Base-by-base conservation (phyloP, 2,113 vertebrate species). In the Pteruthius melanotis region DNA sequence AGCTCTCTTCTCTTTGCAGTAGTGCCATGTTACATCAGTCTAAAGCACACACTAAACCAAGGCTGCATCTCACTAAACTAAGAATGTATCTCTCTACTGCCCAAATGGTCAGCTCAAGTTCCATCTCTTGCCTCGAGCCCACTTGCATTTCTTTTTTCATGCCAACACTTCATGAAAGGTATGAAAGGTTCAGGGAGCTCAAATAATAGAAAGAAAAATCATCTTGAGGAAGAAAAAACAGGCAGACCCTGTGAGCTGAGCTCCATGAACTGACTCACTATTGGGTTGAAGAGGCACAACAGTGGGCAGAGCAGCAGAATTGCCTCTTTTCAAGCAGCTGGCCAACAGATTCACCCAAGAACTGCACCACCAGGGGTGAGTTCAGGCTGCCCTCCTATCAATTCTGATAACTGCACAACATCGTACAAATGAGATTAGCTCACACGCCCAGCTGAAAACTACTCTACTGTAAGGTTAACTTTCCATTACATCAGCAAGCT, bases 51-150 rank as follows among this genome's bases (percentile, higher is more conserved):
- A 24, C 50, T 23, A 49, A 72, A 72, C 7, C 19, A n/a, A 44
- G 42, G 53, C 0, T 28, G 13, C 1, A 1, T 23, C 56, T 57
- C 64, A 30, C 59, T 31, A 45, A 72, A 69, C 10, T 16, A 37
- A 40, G n/a, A 50, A 1, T 0, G 0, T 4, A 53, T 10, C 54
- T n/a, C 28, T 16, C 60, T 44, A 35, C 45, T 15, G 30, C 16
- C 10, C 3, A 81, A 82, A 64, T 1, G 6, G 37, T 17, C 0
- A 0, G 19, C 3, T 83, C 28, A 87, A 22, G 20, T 10, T 66
- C 27, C 21, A 79, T 4, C 44, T 56, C 81, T 52, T 23, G 28
- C 47, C 65, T 31, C 9, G 1, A 87, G 50, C 45, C 28, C 6
- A 27, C 30, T 0, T 53, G 28, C 15, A 16, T 31, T 78, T 78